Percentiles rank a stretch among this genome's conserved stretches.
Conservation (phyloP, 2,113 vertebrate genomes). For the crab-eating macaque (Macaca fascicularis) region T2T-MFA8v1.1 NC_088386.1:107822501-107823000, state of each 20-base stretch:
- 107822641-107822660: not conserved
- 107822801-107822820: not conserved
- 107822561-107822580: no score
- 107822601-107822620: not conserved
- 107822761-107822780: conserved; percentile 19
- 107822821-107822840: not conserved
- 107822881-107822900: not conserved
- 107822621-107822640: not conserved
- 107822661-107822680: not conserved
- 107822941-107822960: not conserved
- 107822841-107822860: not conserved
- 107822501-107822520: no score
- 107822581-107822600: not conserved
- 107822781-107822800: not conserved
- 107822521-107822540: no score
- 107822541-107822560: no score
- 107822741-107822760: not conserved
- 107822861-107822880: not conserved
- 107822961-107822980: not conserved
- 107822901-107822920: not conserved
- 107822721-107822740: not conserved
- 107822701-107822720: not conserved
- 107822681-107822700: not conserved
- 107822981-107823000: not conserved
- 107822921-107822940: not conserved